These are phyloP conservation scores for Typhlichthys subterraneus DNA, from an alignment of 2,797 vertebrate genomes.

Conservation along the genomic window DNA sequence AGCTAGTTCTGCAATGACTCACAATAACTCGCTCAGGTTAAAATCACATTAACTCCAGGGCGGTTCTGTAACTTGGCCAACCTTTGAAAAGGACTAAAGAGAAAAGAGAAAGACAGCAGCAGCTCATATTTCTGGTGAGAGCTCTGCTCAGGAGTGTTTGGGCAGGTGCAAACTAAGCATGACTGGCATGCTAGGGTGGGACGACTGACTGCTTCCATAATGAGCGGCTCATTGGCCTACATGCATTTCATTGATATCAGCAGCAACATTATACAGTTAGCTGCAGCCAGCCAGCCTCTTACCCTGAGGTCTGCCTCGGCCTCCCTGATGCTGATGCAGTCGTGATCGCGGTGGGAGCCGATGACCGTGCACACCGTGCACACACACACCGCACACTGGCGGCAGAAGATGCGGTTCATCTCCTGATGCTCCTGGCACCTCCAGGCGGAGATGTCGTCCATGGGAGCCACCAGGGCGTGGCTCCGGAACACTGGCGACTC, in stretches of 20 bases:
- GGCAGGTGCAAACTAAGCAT: too few relatives aligned
- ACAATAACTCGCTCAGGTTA: too few relatives aligned
- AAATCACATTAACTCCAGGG: too few relatives aligned
- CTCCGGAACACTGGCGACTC: conserved; percentile 77
- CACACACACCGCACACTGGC: conserved; percentile 73
- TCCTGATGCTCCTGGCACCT: conserved; percentile 82
- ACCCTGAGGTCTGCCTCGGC: conserved; percentile 81
- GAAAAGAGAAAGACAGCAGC: too few relatives aligned
- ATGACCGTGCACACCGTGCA: conserved; percentile 81
- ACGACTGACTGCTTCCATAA: too few relatives aligned
- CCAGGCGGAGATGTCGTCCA: conserved; percentile 77
- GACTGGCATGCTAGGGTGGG: too few relatives aligned
- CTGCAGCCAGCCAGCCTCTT: conserved; percentile 18
- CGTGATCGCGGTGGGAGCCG: conserved; percentile 74
- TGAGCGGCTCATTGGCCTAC: too few relatives aligned
- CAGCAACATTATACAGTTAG: neutral
- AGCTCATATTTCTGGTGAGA: too few relatives aligned
- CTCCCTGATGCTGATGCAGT: conserved; percentile 77
- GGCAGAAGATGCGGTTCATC: conserved; percentile 82
- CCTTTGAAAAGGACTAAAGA: too few relatives aligned
- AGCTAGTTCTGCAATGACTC: too few relatives aligned
- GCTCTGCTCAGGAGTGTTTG: too few relatives aligned
- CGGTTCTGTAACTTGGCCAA: too few relatives aligned
- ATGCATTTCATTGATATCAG: neutral
- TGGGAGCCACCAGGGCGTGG: conserved; percentile 76